These are phyloP conservation scores for Subacronicta megacephala DNA, from an alignment of 2,888 invertebrate genomes.

Conservation along the genomic window DNA sequence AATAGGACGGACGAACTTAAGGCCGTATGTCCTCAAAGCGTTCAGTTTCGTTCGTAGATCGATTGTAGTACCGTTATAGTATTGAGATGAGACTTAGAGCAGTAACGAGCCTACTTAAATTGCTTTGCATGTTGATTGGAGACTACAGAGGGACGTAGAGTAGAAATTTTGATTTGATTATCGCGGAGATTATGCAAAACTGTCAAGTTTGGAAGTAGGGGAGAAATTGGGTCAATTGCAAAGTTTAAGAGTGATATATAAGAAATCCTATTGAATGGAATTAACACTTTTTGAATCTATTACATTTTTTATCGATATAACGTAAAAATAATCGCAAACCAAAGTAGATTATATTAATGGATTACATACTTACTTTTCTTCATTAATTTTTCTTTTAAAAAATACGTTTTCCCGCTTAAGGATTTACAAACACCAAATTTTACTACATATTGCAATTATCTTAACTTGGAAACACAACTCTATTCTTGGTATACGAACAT, in stretches of 20 bases:
- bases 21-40: constrained; percentile 68
- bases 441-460: too few species aligned
- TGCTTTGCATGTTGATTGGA: constrained; percentile 19
- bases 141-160: constrained; percentile 27
- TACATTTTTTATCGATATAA: background rate
- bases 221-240: constrained; percentile 4
- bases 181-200: constrained; percentile 39
- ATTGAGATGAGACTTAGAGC: constrained; percentile 27
- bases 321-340: background rate
- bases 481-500: too few species aligned
- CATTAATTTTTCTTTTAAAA: too few species aligned
- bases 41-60: constrained; percentile 81
- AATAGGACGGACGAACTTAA: constrained; percentile 84
- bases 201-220: constrained; percentile 29
- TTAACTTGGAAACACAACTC: too few species aligned
- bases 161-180: constrained; percentile 32
- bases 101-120: constrained; percentile 51
- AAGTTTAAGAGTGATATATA: constrained; percentile 40
- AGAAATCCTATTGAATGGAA: constrained; percentile 17
- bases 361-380: too few species aligned
- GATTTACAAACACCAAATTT: too few species aligned
- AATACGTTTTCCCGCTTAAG: too few species aligned
- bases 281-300: constrained; percentile 9
- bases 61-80: constrained; percentile 73
- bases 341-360: too few species aligned